Evolutionary conservation across 2,888 invertebrate species (phyloP), one percentile per base, ranked within the genome.

Genomic region (Polymixis flavicincta): DNA sequence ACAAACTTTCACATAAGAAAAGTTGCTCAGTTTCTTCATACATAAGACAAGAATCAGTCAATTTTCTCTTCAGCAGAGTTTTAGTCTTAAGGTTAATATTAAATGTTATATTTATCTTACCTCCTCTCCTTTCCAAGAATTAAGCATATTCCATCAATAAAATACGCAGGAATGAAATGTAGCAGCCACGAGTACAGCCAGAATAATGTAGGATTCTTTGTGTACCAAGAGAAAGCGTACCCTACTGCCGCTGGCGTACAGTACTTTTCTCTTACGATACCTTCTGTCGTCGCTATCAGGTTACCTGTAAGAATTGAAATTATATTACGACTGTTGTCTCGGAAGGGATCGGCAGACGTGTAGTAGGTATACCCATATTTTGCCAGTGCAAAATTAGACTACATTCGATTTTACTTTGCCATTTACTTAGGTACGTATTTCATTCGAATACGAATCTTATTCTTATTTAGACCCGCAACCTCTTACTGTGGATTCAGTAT

Each of bases 121-220:
- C 76, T 83, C 14, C 85, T 81, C 2, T 81, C 81, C 68, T 88
- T 90, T 8, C 90, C 85, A 11, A 88, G 22, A 5, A 89, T 2
- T 2, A 80, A 22, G 63, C 87, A 80, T 1, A 86, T 17, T 0
- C 65, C 80, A 67, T 90, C 91, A 0, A 88, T 28, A 0, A 89
- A 19, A 22, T 85, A 86, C 0, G 74, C 91, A 0, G 91, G 91
- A 59, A 91, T 86, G 3, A 82, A 65, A 25, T 91, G 91, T 2
- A 89, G 32, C 0, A 91, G 17, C 83, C 88, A 87, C 2, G 78
- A 69, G 6, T 85, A 70, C 0, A 87, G 45, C 11, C 72, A 85
- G 57, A 85, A 88, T 22, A 84, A 8, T 0, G 72, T 8, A 1
- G 1, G 8, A 14, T 83, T 75, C 0, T 54, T 50, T 0, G 86